A percentile compares a stretch with the other conserved stretches of the same genome.
Conservation (phyloP, 2,797 vertebrate genomes). For the Sebastes aleutianus region DNA sequence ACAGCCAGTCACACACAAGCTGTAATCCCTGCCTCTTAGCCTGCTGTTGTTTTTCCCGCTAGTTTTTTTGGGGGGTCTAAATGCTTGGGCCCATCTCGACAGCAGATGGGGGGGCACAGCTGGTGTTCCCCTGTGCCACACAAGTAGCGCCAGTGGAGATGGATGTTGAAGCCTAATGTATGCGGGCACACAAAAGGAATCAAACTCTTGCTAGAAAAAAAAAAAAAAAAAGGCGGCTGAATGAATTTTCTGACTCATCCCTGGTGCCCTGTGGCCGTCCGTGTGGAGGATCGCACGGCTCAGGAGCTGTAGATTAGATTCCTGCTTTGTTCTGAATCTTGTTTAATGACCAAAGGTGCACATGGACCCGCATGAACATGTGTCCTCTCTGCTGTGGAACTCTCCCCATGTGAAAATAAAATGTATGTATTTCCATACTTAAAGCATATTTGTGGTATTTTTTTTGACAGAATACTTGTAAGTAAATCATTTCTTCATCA, state of each 20-base stretch:
- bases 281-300: neutral
- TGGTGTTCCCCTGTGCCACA: conserved; percentile 65
- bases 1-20: conserved; percentile 33
- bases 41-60: conserved; percentile 42
- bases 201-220: neutral
- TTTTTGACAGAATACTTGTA: neutral
- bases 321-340: conserved; percentile 6
- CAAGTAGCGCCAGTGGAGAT: conserved; percentile 56
- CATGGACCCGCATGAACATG: neutral
- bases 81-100: conserved; percentile 25
- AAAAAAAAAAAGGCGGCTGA: neutral
- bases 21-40: conserved; percentile 39
- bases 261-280: conserved; percentile 2
- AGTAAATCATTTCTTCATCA: neutral
- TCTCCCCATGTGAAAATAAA: neutral
- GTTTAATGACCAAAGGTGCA: conserved; percentile 4
- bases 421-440: no score
- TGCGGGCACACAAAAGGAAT: conserved; percentile 57
- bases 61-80: conserved; percentile 24
- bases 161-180: conserved; percentile 67
- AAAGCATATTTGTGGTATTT: neutral
- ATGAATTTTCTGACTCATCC: conserved; percentile 39
- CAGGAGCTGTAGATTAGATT: conserved; percentile 2
- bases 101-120: conserved; percentile 76
- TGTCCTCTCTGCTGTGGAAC: neutral